A percentile compares a stretch with the other conserved stretches of the same genome.
Conservation (phyloP, 1,140 invertebrate species). For the Tribolium madens region DNA sequence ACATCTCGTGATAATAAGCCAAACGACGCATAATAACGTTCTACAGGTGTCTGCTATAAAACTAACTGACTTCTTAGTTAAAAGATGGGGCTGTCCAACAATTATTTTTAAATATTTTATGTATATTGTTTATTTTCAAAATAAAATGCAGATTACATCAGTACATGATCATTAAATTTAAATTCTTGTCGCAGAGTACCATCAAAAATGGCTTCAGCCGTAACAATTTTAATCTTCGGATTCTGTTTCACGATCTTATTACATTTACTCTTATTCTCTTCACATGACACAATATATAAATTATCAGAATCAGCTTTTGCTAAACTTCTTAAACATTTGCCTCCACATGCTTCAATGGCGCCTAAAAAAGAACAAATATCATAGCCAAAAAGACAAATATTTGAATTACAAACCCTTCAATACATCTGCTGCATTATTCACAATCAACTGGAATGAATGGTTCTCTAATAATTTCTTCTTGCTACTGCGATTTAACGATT, state of each 20-base stretch:
- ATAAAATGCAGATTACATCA: neutral
- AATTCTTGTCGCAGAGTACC: conserved; percentile 67
- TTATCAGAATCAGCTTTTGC: conserved; percentile 48
- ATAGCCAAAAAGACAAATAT: neutral
- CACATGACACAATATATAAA: conserved; percentile 57
- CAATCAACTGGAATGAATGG: conserved; percentile 56
- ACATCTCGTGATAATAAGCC: too few species aligned
- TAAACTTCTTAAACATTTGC: conserved; percentile 58
- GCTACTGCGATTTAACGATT: conserved; percentile 60
- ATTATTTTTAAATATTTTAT: too few species aligned
- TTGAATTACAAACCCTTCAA: conserved; percentile 59
- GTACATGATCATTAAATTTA: conserved; percentile 57
- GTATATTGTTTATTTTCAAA: neutral
- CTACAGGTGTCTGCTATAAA: too few species aligned
- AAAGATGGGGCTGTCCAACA: too few species aligned
- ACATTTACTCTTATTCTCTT: conserved; percentile 59
- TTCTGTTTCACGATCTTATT: conserved; percentile 58
- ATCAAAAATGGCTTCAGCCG: conserved; percentile 67
- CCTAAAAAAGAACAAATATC: conserved; percentile 52
- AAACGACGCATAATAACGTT: too few species aligned
- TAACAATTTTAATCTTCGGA: conserved; percentile 63
- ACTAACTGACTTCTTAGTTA: too few species aligned
- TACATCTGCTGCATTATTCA: conserved; percentile 57
- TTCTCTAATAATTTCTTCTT: conserved; percentile 56
- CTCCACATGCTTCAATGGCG: conserved; percentile 61